Evolutionary conservation across 2,797 vertebrate species (phyloP).

Genomic region (Cyclura pinguis): DNA sequence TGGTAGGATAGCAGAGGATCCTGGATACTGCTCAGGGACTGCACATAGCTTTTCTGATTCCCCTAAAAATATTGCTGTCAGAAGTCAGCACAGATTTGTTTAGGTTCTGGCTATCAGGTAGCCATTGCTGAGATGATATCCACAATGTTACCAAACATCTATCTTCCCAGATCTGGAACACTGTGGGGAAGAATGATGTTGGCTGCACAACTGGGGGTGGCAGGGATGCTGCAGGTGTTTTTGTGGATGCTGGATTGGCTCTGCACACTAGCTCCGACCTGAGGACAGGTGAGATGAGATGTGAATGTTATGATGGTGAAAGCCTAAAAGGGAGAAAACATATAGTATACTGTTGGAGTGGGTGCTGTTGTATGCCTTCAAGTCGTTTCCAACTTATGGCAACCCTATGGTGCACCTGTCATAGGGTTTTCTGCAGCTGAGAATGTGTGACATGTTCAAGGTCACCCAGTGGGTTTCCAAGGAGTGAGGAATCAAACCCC

Average conservation of each 20-base stretch:
- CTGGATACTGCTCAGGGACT: background rate
- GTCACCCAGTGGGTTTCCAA: no score
- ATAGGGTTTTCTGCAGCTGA: no score
- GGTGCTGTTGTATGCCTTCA: no score
- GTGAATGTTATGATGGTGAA: background rate
- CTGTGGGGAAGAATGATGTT: conserved; percentile 78
- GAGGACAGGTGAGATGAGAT: conserved; percentile 55
- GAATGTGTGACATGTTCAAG: no score
- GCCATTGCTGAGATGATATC: background rate
- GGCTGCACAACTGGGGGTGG: conserved; percentile 84
- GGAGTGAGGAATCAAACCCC: no score
- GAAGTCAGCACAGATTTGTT: background rate
- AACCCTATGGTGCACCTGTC: no score
- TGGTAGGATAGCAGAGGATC: background rate
- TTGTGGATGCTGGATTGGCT: conserved; percentile 81
- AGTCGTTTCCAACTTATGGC: no score
- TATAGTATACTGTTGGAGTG: background rate
- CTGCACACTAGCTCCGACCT: conserved; percentile 70
- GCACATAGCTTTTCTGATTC: background rate
- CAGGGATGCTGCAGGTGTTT: conserved; percentile 77
- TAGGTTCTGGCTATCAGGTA: background rate
- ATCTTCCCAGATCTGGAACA: conserved; percentile 78
- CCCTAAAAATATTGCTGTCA: background rate
- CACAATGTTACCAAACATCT: background rate
- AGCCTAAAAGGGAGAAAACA: background rate